Base-by-base conservation (phyloP, 2,797 vertebrate species). In the Spinus pinus region DNA sequence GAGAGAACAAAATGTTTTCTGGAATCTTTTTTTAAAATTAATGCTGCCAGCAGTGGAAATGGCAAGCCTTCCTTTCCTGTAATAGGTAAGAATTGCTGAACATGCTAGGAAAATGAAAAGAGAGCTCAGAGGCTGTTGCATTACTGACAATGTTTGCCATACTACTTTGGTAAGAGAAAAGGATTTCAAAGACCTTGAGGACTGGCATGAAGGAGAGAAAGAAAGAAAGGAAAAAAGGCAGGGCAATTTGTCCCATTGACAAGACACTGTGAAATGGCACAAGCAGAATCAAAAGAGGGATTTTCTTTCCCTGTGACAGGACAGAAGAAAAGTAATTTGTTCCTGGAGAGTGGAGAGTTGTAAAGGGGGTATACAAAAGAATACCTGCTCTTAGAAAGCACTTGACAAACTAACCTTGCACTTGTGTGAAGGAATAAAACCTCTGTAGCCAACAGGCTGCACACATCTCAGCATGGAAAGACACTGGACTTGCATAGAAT, bases 331-430 rank as follows among this genome's bases (percentile, higher is more conserved):
- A 89, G 23, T 21, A 69, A 72, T 88, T 93, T 92, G 9, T 57
- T 84, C 30, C 49, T 90, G 42, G 39, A 81, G 33, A n/a, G 9
- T 80, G 77, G 87, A 88, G 87, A 94, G 37, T 53, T 94, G 42
- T 60, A 86, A 75, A 60, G 62, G 80, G 42, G 31, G 17, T 53
- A 50, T 33, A 88, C 12, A 66, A 86, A 92, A 82, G 46, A 80
- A 56, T 39, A 50, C 62, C 49, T 69, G 21, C 31, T 91, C n/a
- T 91, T 81, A 71, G 73, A 88, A 91, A 49, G 28, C 31, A 79
- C 72, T 94, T 94, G 85, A 91, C 22, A 83, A 86, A 93, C 88
- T 62, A 89, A 89, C 74, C 50, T 73, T 81, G 41, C 65, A 25
- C 28, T 93, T 71, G 4, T 51, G 67, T 61, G 49, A 71, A 70